A percentile compares a stretch with the other conserved stretches of the same genome.
These are phyloP conservation scores for Coenonympha glycerion DNA, from an alignment of 2,888 invertebrate genomes.

Conservation along the genomic window DNA sequence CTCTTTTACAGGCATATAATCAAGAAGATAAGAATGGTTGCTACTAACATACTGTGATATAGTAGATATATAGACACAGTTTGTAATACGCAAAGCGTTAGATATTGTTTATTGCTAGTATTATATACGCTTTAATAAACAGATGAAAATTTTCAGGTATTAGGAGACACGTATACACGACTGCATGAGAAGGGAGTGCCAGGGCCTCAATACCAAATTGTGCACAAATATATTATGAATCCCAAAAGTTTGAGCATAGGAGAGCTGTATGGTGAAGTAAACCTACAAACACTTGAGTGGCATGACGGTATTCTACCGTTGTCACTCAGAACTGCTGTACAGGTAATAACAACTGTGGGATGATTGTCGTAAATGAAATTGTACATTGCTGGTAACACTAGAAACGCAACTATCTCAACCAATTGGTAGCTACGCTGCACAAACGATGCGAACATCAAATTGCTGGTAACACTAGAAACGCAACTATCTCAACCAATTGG, in stretches of 20 bases:
- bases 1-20: not conserved
- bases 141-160: conserved; percentile 79
- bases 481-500: too few relatives aligned
- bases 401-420: too few relatives aligned
- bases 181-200: conserved; percentile 77
- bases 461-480: too few relatives aligned
- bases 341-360: conserved; percentile 51
- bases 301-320: conserved; percentile 87
- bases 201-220: conserved; percentile 81
- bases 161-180: conserved; percentile 81
- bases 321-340: conserved; percentile 63
- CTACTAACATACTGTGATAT: too few relatives aligned
- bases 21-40: not conserved
- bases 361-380: too few relatives aligned
- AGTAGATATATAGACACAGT: too few relatives aligned
- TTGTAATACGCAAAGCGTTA: too few relatives aligned
- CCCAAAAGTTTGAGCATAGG: conserved; percentile 92
- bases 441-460: too few relatives aligned
- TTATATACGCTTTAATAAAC: too few relatives aligned
- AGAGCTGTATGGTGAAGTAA: conserved; percentile 91
- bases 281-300: conserved; percentile 91
- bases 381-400: too few relatives aligned
- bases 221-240: conserved; percentile 87
- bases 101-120: too few relatives aligned
- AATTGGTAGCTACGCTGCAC: too few relatives aligned